Conservation (phyloP, 1,140 invertebrate genomes). For the Euglossa dilemma region DNA sequence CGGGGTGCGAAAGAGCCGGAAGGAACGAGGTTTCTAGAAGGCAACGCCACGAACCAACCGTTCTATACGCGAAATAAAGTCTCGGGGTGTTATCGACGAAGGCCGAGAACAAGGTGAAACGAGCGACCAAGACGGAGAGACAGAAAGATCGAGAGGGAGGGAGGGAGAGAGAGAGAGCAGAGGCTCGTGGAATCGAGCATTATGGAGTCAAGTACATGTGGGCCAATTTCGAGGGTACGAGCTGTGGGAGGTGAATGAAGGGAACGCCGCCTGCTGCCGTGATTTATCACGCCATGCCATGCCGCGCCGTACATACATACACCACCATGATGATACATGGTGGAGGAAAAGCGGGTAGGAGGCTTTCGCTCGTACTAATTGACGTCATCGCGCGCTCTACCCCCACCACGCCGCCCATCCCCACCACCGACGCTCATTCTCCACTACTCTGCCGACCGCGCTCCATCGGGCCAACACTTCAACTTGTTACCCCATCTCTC, state of each 20-base stretch:
- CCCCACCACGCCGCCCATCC: background rate
- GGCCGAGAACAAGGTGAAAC: conserved; percentile 2
- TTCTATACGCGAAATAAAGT: conserved; percentile 57
- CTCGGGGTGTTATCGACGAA: conserved; percentile 36
- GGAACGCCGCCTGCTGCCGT: conserved; percentile 80
- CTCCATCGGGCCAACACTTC: conserved; percentile 39
- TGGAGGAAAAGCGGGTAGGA: conserved; percentile 62
- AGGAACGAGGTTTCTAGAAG: background rate
- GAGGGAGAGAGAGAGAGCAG: conserved; percentile 17
- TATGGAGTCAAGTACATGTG: conserved; percentile 79
- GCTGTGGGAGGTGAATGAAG: conserved; percentile 72
- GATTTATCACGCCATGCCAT: conserved; percentile 80
- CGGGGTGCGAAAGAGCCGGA: background rate
- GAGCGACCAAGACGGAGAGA: background rate
- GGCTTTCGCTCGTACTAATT: conserved; percentile 80
- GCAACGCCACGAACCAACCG: background rate
- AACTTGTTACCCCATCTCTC: conserved; percentile 48
- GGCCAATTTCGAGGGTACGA: conserved; percentile 72
- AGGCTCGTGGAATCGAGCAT: conserved; percentile 69
- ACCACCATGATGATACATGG: conserved; percentile 80
- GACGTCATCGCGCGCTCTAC: conserved; percentile 77
- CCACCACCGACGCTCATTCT: no score
- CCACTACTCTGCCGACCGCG: background rate
- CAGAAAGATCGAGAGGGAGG: background rate
- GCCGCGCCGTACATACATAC: conserved; percentile 76